Conservation (phyloP, 2,888 invertebrate species). For the Brachycybe producta region DNA sequence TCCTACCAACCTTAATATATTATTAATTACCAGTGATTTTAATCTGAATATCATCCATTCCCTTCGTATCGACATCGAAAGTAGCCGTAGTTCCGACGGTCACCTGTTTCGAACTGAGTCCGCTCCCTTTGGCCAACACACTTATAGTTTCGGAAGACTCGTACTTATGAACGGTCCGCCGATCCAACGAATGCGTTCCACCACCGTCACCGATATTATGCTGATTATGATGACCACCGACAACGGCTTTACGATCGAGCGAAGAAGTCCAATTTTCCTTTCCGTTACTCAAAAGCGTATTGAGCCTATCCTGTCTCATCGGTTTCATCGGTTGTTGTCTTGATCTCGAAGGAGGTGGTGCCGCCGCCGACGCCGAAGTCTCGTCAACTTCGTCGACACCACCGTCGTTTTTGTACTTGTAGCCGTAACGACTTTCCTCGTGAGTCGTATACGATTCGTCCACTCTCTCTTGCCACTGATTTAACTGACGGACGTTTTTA, state of each 20-base stretch:
- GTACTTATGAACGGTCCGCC: conserved; percentile 6
- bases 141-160: conserved; percentile 15
- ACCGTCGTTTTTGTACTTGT: conserved; percentile 5
- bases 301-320: conserved; percentile 3
- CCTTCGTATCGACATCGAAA: conserved; percentile 39
- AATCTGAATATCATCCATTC: conserved; percentile 38
- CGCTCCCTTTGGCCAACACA: conserved; percentile 31
- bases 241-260: conserved; percentile 5
- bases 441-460: conserved; percentile 11
- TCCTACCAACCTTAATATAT: conserved; percentile 1
- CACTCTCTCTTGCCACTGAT: conserved; percentile 6
- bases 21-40: conserved; percentile 38
- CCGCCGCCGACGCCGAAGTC: conserved; percentile 1
- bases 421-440: conserved; percentile 6
- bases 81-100: conserved; percentile 36
- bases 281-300: neutral
- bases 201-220: conserved; percentile 9
- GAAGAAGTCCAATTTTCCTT: conserved; percentile 9
- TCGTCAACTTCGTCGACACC: conserved; percentile 16
- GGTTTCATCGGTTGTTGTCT: conserved; percentile 8
- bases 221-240: neutral
- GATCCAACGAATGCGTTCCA: conserved; percentile 12
- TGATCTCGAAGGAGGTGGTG: too few relatives aligned
- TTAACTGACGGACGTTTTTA: neutral
- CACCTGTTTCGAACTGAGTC: conserved; percentile 32